phyloP scores from a whole-genome alignment of 2,113 vertebrate genomes.

The Pao palembangensis region DNA sequence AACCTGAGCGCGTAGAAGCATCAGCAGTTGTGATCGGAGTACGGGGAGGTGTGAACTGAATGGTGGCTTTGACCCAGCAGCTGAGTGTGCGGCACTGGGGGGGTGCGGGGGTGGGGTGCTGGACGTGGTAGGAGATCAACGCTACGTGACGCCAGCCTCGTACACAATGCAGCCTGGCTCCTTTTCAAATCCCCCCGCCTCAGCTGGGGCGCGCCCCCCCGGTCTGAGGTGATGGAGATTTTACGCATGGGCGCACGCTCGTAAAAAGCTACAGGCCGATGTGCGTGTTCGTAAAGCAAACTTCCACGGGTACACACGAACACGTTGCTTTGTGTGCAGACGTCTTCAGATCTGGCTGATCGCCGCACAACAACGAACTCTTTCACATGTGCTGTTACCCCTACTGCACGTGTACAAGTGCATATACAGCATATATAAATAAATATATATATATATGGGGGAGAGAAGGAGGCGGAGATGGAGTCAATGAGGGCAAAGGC shows the following conservation, averaged over 20 bases:
- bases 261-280: too few species aligned
- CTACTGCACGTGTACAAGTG: slow-evolving; percentile 63
- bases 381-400: slow-evolving; percentile 73
- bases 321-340: slow-evolving; percentile 25
- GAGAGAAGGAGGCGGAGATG: slow-evolving; percentile 29
- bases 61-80: slow-evolving; percentile 7
- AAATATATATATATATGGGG: slow-evolving; percentile 26
- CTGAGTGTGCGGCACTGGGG: neutral
- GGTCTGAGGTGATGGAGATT: slow-evolving; percentile 5
- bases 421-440: too few species aligned
- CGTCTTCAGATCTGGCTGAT: slow-evolving; percentile 12
- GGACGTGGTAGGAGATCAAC: neutral
- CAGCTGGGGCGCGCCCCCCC: slow-evolving; percentile 5
- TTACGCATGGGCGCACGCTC: slow-evolving; percentile 7
- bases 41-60: neutral
- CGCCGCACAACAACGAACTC: slow-evolving; percentile 62
- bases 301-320: slow-evolving; percentile 2
- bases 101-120: neutral
- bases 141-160: slow-evolving; percentile 15
- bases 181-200: slow-evolving; percentile 23
- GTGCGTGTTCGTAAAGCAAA: neutral
- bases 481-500: slow-evolving; percentile 75
- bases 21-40: neutral
- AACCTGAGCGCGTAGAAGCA: neutral
- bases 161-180: slow-evolving; percentile 34